Percentiles rank a stretch among this genome's conserved stretches.
phyloP scores from a whole-genome alignment of 2,797 vertebrate genomes.

The Margarornis squamiger region DNA sequence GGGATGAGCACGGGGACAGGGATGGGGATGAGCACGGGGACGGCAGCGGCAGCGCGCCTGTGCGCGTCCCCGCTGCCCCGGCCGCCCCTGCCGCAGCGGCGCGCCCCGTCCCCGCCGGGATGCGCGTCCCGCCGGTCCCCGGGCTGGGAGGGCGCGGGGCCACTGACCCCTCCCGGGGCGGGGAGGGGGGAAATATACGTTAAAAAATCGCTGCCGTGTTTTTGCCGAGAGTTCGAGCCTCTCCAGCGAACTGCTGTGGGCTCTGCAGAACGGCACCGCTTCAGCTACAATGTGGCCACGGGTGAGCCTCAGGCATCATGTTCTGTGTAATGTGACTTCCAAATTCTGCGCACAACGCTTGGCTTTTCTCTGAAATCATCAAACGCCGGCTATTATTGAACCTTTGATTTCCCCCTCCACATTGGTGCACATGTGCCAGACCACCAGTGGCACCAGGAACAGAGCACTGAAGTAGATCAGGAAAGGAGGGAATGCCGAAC shows the following conservation, averaged over 20 bases:
- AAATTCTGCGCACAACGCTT: rapidly evolving
- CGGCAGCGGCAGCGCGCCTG: neutral
- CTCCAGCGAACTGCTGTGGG: neutral
- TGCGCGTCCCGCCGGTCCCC: neutral
- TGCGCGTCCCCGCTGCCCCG: neutral
- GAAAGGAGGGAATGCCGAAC: neutral
- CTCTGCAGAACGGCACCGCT: neutral
- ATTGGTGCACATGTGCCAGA: neutral
- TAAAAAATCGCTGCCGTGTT: neutral
- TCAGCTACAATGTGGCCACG: rapidly evolving
- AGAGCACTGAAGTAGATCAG: neutral
- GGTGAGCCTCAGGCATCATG: rapidly evolving
- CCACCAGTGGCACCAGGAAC: neutral
- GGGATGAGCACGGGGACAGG: no score
- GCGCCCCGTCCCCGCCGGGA: neutral
- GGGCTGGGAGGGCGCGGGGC: neutral
- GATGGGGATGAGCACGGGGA: no score
- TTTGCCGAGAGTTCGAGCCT: neutral
- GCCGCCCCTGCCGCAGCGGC: neutral
- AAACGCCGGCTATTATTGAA: neutral
- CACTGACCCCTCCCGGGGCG: no score
- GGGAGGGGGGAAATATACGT: no score
- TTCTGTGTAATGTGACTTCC: rapidly evolving
- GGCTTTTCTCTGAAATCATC: neutral
- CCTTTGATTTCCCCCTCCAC: neutral